A percentile compares a stretch with the other conserved stretches of the same genome.
phyloP scores from a whole-genome alignment of 1,140 invertebrate genomes.

The Leptopilina boulardi region DNA sequence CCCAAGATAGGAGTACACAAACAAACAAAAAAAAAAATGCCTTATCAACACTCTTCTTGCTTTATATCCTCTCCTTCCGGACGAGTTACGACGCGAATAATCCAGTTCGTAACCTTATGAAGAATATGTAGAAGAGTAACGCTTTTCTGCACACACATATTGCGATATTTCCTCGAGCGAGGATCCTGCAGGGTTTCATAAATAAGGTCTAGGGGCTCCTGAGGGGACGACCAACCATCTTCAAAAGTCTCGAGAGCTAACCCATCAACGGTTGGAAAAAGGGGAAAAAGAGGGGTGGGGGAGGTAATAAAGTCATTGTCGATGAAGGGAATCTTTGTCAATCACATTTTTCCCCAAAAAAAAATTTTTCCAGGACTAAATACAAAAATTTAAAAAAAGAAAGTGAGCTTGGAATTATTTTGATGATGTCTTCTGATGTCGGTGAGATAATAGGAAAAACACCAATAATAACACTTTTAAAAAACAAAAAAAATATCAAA shows the following conservation, averaged over 20 bases:
- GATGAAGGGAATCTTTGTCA: not conserved
- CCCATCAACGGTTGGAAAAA: not conserved
- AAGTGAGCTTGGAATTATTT: too few species aligned
- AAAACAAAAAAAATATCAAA: too few species aligned
- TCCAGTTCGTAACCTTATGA: conserved; percentile 29
- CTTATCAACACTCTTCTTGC: conserved; percentile 58
- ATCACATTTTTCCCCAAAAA: not conserved
- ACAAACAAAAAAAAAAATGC: conserved; percentile 45
- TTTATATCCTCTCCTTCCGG: conserved; percentile 39
- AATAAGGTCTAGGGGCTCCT: conserved; percentile 29
- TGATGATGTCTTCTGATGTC: not conserved
- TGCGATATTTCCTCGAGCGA: conserved; percentile 11
- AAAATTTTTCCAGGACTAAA: not conserved
- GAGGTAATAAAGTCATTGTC: conserved; percentile 27
- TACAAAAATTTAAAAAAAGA: too few species aligned
- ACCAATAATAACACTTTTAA: too few species aligned
- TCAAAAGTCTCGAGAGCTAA: conserved; percentile 22
- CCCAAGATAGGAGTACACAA: conserved; percentile 21
- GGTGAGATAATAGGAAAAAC: too few species aligned
- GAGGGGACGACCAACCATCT: conserved; percentile 14
- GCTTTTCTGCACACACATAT: conserved; percentile 17
- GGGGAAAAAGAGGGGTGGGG: too few species aligned
- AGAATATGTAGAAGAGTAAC: conserved; percentile 17
- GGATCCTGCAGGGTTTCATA: conserved; percentile 14
- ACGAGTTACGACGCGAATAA: conserved; percentile 51